A percentile compares a stretch with the other conserved stretches of the same genome.
phyloP scores from a whole-genome alignment of 37 sponge, comb jelly and placozoan species.

The Haliclona indistincta region DNA sequence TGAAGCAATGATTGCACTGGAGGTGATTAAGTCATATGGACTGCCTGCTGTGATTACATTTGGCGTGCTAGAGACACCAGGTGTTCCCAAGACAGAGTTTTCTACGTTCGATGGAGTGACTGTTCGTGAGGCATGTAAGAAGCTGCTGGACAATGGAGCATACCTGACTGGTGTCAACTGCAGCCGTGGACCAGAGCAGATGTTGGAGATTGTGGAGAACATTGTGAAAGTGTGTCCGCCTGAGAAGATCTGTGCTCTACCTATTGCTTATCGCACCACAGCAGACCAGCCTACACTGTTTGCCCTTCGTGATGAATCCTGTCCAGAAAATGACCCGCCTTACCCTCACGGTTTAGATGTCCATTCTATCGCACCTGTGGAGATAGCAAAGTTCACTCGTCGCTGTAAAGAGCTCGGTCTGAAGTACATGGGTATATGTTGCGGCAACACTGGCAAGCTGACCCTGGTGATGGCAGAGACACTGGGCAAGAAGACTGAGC shows the following conservation, averaged over 20 bases:
- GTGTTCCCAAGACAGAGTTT: not conserved
- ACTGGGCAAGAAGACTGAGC: constrained; percentile 31
- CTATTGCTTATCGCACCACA: constrained; percentile 59
- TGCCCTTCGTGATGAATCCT: constrained; percentile 24
- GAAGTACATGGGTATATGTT: constrained; percentile 65
- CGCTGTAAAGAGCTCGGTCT: constrained; percentile 46
- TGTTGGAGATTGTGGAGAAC: constrained; percentile 48
- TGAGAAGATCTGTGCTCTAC: constrained; percentile 53
- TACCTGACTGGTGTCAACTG: constrained; percentile 55
- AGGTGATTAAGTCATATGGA: constrained; percentile 9
- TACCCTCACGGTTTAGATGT: constrained; percentile 47
- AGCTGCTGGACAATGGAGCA: constrained; percentile 52
- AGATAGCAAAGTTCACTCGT: constrained; percentile 43
- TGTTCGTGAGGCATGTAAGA: constrained; percentile 29
- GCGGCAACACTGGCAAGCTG: constrained; percentile 54
- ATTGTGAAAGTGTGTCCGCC: constrained; percentile 41
- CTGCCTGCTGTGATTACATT: constrained; percentile 22
- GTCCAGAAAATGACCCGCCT: constrained; percentile 24
- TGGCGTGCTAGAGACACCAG: not conserved
- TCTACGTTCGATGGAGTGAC: constrained; percentile 25
- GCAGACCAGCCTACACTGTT: constrained; percentile 21
- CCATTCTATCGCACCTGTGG: constrained; percentile 12
- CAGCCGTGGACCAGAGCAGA: constrained; percentile 37
- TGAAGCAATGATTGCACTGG: constrained; percentile 18
- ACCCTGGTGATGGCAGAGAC: constrained; percentile 50